Evolutionary conservation across 2,797 vertebrate species (phyloP).

Genomic region (Meriones psammophilus): DNA sequence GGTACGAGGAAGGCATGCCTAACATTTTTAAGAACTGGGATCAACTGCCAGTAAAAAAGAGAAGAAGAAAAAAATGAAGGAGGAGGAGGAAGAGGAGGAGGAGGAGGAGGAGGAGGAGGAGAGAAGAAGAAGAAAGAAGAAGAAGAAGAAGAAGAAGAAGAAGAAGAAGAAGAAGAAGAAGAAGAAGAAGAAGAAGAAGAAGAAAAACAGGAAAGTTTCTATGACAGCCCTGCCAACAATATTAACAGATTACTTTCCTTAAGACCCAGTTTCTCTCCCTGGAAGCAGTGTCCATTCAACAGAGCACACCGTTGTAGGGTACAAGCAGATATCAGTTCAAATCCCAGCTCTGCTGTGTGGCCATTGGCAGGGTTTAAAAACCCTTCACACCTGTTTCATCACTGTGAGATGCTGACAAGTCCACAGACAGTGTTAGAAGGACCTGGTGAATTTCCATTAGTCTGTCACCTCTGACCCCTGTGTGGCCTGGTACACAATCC

Average conservation of each 20-base stretch:
- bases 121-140: no score
- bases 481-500: not conserved
- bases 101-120: no score
- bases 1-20: not conserved
- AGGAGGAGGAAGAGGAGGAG: no score
- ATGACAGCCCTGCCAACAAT: not conserved
- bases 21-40: not conserved
- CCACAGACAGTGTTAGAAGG: not conserved
- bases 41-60: not conserved
- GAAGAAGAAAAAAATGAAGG: no score
- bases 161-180: no score
- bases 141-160: no score
- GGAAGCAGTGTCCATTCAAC: not conserved
- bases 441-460: not conserved
- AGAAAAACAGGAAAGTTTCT: not conserved
- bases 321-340: not conserved
- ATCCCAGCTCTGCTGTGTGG: not conserved
- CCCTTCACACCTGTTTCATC: not conserved
- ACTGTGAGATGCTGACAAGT: not conserved
- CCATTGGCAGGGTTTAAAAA: not conserved
- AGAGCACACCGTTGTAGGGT: not conserved
- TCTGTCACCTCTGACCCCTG: not conserved
- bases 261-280: slow-evolving; percentile 23
- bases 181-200: no score
- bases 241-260: slow-evolving; percentile 4